Conservation (phyloP, 2,113 vertebrate genomes). For the Aptenodytes forsteri region DNA sequence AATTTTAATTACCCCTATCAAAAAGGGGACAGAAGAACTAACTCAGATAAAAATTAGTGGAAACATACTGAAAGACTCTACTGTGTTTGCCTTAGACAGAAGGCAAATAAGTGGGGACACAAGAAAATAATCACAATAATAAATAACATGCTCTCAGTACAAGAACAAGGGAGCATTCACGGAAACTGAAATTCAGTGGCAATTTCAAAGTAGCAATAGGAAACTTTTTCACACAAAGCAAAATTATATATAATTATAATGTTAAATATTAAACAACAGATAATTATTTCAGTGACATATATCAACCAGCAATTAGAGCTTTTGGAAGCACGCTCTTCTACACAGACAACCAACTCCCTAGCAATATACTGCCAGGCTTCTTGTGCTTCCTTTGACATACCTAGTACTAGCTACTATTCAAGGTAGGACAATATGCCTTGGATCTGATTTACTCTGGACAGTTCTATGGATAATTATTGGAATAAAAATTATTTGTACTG, state of each 20-base stretch:
- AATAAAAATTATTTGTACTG: neutral
- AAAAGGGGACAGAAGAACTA: neutral
- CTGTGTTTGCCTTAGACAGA: neutral
- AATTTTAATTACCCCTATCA: neutral
- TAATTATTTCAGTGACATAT: neutral
- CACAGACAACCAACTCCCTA: neutral
- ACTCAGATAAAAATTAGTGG: neutral
- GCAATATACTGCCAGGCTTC: neutral
- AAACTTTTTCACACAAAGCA: neutral
- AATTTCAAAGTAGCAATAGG: neutral
- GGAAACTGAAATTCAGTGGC: neutral
- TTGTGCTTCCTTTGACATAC: neutral
- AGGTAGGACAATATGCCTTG: neutral
- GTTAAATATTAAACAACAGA: neutral
- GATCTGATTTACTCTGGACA: neutral
- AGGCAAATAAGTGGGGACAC: neutral
- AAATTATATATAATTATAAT: neutral
- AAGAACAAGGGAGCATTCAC: neutral
- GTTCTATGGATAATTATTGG: neutral
- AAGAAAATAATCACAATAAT: neutral
- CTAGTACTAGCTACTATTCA: neutral
- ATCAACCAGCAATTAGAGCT: neutral
- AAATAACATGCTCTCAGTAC: neutral
- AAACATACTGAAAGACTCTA: neutral
- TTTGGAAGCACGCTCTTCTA: neutral